phyloP scores from a whole-genome alignment of 1,140 invertebrate genomes.

The Drosophila ironensis region DNA sequence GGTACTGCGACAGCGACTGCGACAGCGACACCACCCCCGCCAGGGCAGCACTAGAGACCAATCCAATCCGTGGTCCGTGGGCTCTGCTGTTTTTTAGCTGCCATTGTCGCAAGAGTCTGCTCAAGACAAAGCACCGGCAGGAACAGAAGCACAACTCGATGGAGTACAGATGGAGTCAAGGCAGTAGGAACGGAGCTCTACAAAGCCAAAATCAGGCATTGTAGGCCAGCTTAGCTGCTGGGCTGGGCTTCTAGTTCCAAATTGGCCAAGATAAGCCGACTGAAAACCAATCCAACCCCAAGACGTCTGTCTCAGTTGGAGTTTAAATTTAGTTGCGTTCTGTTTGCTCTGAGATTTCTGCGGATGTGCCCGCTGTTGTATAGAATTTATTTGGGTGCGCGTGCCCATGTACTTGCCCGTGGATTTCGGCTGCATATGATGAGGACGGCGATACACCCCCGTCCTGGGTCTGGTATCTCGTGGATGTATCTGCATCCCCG shows the following conservation, averaged over 20 bases:
- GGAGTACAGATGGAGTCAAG: not conserved
- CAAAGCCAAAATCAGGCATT: too few species aligned
- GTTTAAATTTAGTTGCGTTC: too few species aligned
- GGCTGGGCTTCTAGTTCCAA: too few species aligned
- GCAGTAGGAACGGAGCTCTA: too few species aligned
- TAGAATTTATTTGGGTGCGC: constrained; percentile 6
- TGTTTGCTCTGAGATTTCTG: too few species aligned
- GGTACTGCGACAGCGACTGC: constrained; percentile 43
- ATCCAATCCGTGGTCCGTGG: not conserved
- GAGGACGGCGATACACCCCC: constrained; percentile 28
- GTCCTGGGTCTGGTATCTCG: not conserved
- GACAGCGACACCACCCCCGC: constrained; percentile 15
- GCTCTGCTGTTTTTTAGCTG: constrained; percentile 14
- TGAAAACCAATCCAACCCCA: too few species aligned
- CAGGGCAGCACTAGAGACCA: not conserved
- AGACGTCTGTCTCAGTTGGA: too few species aligned
- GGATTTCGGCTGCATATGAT: constrained; percentile 33
- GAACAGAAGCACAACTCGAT: not conserved
- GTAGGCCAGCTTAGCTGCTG: too few species aligned
- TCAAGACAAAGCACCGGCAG: not conserved
- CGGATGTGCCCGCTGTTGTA: constrained; percentile 1
- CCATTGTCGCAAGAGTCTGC: constrained; percentile 34
- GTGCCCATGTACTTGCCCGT: constrained; percentile 24
- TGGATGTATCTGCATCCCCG: not conserved
- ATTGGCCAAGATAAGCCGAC: too few species aligned